phyloP scores from a whole-genome alignment of 2,888 invertebrate species.

The Caenorhabditis sp. region DNA sequence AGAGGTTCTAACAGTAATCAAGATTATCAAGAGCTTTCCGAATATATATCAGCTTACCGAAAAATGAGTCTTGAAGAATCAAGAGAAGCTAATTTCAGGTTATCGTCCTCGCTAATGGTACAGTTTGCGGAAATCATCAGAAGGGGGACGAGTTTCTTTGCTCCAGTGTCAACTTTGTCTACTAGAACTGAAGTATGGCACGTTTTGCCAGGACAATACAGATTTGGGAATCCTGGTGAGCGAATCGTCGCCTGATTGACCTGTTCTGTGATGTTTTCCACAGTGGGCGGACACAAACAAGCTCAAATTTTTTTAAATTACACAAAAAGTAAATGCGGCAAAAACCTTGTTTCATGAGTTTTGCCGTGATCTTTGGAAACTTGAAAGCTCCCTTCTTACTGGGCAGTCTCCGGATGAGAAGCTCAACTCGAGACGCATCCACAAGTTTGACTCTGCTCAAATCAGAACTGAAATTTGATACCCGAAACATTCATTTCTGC shows the following conservation, averaged over 20 bases:
- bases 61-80: background rate
- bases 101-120: background rate
- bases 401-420: background rate
- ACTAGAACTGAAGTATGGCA: background rate
- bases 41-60: background rate
- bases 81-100: background rate
- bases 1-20: background rate
- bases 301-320: constrained; percentile 5
- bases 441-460: background rate
- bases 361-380: constrained; percentile 21
- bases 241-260: background rate
- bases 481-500: background rate
- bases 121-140: constrained; percentile 8
- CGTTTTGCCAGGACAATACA: constrained; percentile 21
- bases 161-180: background rate
- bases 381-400: background rate
- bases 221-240: constrained; percentile 20
- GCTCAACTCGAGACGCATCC: constrained; percentile 26
- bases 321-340: background rate
- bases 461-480: constrained; percentile 2
- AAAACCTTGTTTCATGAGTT: background rate
- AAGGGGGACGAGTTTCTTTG: constrained; percentile 9
- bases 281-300: constrained; percentile 5
- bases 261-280: background rate
- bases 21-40: background rate